Conservation (phyloP, 2,888 invertebrate species). For the Apamea anceps region DNA sequence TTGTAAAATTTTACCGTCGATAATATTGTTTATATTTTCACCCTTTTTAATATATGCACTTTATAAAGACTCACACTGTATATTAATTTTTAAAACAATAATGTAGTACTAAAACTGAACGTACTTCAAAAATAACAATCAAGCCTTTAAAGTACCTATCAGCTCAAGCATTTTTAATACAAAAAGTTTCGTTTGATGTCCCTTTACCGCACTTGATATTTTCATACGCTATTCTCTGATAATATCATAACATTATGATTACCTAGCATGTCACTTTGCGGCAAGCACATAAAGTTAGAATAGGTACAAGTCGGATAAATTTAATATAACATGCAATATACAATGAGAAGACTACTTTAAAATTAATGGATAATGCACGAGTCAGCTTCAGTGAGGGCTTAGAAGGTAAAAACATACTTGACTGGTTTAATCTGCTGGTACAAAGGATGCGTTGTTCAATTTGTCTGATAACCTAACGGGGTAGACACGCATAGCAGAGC, state of each 20-base stretch:
- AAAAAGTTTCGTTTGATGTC: conserved; percentile 9
- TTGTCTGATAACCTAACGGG: not conserved
- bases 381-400: conserved; percentile 9
- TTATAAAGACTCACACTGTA: no score
- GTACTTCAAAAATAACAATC: not conserved
- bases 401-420: not conserved
- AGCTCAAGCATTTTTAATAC: not conserved
- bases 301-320: conserved; percentile 12
- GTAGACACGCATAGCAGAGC: not conserved
- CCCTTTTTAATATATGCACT: no score
- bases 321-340: conserved; percentile 50
- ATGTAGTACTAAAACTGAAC: no score
- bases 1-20: no score
- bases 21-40: no score
- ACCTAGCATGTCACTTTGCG: not conserved
- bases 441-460: conserved; percentile 18
- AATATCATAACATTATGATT: not conserved
- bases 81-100: no score
- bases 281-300: conserved; percentile 10
- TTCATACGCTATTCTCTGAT: not conserved
- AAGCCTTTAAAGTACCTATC: not conserved
- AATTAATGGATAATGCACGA: conserved; percentile 17
- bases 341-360: conserved; percentile 19
- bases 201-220: not conserved
- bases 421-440: conserved; percentile 3